Evolutionary conservation across 2,888 invertebrate genomes (phyloP).

Genomic region (Helobdella robusta): DNA sequence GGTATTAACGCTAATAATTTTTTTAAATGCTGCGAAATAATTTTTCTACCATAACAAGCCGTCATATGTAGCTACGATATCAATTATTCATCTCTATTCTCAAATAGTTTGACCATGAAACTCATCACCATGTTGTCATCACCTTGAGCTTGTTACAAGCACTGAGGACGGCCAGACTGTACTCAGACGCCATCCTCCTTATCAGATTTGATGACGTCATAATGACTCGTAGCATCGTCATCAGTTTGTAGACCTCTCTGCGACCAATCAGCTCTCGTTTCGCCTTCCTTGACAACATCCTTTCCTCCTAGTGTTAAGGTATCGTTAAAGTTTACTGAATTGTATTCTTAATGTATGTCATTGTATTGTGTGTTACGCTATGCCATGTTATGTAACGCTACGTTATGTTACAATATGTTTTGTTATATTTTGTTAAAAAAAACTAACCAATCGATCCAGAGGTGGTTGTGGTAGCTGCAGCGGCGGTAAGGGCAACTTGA

Average conservation of each 20-base stretch:
- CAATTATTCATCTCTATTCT: too few relatives aligned
- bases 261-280: background rate
- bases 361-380: background rate
- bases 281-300: background rate
- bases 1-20: background rate
- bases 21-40: background rate
- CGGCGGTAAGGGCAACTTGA: slow-evolving; percentile 14
- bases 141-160: too few relatives aligned
- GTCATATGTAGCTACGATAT: too few relatives aligned
- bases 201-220: too few relatives aligned
- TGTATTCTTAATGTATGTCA: background rate
- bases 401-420: background rate
- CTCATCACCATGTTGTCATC: too few relatives aligned
- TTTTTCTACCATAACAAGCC: background rate
- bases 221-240: background rate
- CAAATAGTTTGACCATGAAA: background rate
- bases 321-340: background rate
- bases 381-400: background rate
- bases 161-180: too few relatives aligned
- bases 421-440: background rate
- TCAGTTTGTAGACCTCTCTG: background rate
- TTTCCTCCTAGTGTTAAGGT: too few relatives aligned
- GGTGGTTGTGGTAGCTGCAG: slow-evolving; percentile 15
- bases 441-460: background rate
- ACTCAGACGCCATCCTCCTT: too few relatives aligned